These are phyloP conservation scores for Lagodon rhomboides DNA, from an alignment of 2,797 vertebrate species.

Conservation along the genomic window DNA sequence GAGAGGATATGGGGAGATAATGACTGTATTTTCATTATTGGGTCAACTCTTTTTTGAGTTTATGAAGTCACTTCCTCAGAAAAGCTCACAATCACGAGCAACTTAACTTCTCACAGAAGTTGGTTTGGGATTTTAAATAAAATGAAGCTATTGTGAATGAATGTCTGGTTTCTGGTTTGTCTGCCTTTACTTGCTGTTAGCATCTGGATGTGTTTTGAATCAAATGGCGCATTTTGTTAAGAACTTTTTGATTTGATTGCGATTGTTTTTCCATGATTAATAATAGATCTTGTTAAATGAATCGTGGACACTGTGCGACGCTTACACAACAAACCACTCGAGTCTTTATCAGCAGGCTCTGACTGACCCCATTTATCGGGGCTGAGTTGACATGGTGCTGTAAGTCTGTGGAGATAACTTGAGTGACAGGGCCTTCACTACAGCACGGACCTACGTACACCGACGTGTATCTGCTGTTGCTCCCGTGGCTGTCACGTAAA, in stretches of 20 bases:
- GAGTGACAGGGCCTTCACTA: constrained; percentile 24
- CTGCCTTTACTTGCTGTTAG: neutral
- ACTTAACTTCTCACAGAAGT: neutral
- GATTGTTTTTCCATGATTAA: neutral
- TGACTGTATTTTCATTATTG: too few relatives aligned
- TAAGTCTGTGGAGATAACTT: constrained; percentile 39
- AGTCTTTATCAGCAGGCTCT: constrained; percentile 32
- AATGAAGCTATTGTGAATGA: neutral
- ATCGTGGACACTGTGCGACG: neutral
- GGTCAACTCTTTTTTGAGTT: neutral
- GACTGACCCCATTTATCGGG: constrained; percentile 18
- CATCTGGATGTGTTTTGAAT: constrained; percentile 38
- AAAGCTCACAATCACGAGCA: neutral
- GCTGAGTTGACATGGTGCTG: constrained; percentile 20
- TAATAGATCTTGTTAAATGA: constrained; percentile 14
- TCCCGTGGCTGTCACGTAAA: constrained; percentile 50
- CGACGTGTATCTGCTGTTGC: constrained; percentile 33
- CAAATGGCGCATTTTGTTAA: constrained; percentile 1
- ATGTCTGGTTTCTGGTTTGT: neutral
- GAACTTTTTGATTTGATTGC: neutral
- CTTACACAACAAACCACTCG: constrained; percentile 1
- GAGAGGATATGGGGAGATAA: too few relatives aligned
- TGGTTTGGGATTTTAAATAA: constrained; percentile 8
- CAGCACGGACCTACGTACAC: constrained; percentile 12
- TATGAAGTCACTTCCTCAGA: neutral